Base-by-base conservation (phyloP, 2,797 vertebrate species). In the Mormyrus hasselquistii region DNA sequence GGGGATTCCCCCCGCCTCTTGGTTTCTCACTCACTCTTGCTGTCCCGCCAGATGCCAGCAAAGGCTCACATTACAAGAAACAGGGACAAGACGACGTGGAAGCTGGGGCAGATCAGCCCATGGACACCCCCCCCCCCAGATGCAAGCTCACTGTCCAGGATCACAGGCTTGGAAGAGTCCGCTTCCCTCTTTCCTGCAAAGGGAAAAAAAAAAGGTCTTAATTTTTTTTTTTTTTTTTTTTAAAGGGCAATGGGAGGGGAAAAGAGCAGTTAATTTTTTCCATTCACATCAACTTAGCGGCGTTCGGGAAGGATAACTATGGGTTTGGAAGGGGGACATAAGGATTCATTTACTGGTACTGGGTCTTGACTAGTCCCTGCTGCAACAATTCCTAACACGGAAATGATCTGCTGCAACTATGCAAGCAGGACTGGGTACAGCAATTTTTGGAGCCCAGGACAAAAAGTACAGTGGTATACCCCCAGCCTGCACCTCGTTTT, bases 81-180 rank as follows among this genome's bases (percentile, higher is more conserved):
- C 25, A 9, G 44, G 41, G 86, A 85, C 85, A 88, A 91, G 91
- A 89, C 91, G 91, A 90, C 90, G 59, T 29, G 92, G 59, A 90
- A 89, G 52, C 16, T 88, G 88, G 91, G 89, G 94, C 92, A 93
- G 89, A 91, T 93, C 91, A 93, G 92, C 92, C 90, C 89, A 87
- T 87, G 38, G 55, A 22, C 84, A 90, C 79, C 69, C 88, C 91
- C 90, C 90, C 85, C 76, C 88, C 91, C 73, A 88, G 91, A 90
- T 57, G 47, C 8, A 4, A 87, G 69, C 49, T 86, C 88, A 90
- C 89, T 65, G 88, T 90, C 91, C 91, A 90, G 89, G 88, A 90
- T 83, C 85, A 87, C 91, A 92, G 90, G 89, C 91, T 90, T 89
- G 92, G 90, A 92, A 84, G 88, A 87, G 88, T 83, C 82, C 7